Conservation (phyloP, 1,140 invertebrate species). For the Drosophila takahashii region DNA sequence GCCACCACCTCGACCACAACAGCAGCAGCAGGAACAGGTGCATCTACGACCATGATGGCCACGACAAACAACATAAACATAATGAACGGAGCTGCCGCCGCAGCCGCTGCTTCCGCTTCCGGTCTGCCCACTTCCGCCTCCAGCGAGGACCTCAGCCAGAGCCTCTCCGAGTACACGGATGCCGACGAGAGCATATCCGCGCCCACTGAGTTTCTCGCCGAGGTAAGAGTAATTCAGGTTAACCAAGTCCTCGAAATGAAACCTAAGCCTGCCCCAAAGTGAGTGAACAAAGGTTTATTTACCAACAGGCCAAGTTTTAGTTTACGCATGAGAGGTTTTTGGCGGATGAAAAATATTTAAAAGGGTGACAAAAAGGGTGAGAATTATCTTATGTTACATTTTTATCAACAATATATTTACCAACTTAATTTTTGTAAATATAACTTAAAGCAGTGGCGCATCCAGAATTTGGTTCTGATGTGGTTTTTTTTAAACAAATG, state of each 20-base stretch:
- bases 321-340: neutral
- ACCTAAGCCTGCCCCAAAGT: neutral
- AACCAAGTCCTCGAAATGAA: neutral
- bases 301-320: neutral
- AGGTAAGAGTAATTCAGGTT: slow-evolving; percentile 85
- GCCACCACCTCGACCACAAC: slow-evolving; percentile 32
- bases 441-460: too few species aligned
- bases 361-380: neutral
- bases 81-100: slow-evolving; percentile 64
- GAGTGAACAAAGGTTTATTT: neutral
- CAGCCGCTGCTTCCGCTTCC: slow-evolving; percentile 61
- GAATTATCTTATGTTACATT: neutral
- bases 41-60: slow-evolving; percentile 22
- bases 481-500: too few species aligned
- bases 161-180: slow-evolving; percentile 88
- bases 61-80: slow-evolving; percentile 65
- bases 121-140: slow-evolving; percentile 76
- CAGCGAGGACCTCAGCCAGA: slow-evolving; percentile 84
- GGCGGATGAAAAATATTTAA: too few species aligned
- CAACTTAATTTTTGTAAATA: too few species aligned
- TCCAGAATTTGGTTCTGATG: too few species aligned
- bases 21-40: slow-evolving; percentile 14
- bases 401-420: neutral
- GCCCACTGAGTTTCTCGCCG: slow-evolving; percentile 89
- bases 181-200: slow-evolving; percentile 89